Base-by-base conservation (phyloP, 2,113 vertebrate genomes). In the Rhinichthys klamathensis region DNA sequence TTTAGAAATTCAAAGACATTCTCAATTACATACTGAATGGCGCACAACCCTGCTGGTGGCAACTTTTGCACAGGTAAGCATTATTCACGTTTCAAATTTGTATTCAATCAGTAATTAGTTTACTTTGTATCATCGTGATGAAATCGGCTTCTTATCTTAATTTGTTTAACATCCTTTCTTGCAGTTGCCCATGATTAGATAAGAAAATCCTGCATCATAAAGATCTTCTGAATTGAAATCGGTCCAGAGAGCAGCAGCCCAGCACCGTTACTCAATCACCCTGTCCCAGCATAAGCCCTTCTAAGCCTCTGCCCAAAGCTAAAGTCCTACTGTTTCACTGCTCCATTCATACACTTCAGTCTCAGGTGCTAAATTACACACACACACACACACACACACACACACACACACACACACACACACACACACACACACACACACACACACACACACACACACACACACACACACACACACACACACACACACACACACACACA, bases 131-230 rank as follows among this genome's bases (percentile, higher is more conserved):
- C 6, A 23, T 23, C 7, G 3, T n/a, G 56, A 82, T 85, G 11
- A 41, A 61, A 15, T 41, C 3, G 0, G 51, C 18, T 32, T 58
- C 63, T 82, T 69, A 51, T 88, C 41, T 10, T 74, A 46, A 49
- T 30, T 81, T n/a, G 13, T 65, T 84, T 5, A 69, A 38, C 51
- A 10, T 21, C 16, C n/a, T 63, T 46, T 80, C 35, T 80, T 82
- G 54, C 30, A 61, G 11, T 21, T 61, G 3, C 35, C 15, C 21
- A 35, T 63, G 83, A 82, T 83, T 83, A 88, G 79, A 85, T 79
- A 61, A 76, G 54, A 58, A 70, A 38, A 2, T 21, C 38, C 30
- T 16, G 8, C 23, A 51, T 78, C 38, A 65, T 79, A 56, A 85
- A 83, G 23, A 60, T 80, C 16, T 32, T 56, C 38, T 51, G 25